These are phyloP conservation scores for Numenius arquata DNA, from an alignment of 2,113 vertebrate genomes.

Conservation along the genomic window DNA sequence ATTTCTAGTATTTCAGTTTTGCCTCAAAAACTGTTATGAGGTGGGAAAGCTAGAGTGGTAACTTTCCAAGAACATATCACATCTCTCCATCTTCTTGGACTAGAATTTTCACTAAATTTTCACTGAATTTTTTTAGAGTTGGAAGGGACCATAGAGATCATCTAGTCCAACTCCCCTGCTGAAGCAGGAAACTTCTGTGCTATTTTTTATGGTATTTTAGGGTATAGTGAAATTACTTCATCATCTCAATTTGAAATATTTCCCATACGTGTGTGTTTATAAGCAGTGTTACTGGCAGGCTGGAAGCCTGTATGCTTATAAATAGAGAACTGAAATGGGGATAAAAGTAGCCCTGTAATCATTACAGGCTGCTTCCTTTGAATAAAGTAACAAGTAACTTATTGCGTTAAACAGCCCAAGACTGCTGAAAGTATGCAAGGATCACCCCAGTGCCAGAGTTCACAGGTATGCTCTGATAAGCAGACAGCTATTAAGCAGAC, in stretches of 20 bases:
- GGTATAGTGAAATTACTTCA: not conserved
- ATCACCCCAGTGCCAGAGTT: not conserved
- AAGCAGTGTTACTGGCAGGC: not conserved
- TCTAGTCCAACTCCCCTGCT: no score
- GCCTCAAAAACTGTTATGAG: not conserved
- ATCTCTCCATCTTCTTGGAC: not conserved
- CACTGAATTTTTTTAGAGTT: no score
- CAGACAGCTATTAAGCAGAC: not conserved
- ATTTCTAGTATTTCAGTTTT: not conserved
- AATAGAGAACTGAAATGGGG: not conserved
- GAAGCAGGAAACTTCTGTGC: not conserved
- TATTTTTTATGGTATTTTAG: slow-evolving; percentile 11
- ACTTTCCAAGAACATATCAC: slow-evolving; percentile 6
- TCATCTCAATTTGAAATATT: slow-evolving; percentile 1
- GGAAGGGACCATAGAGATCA: no score
- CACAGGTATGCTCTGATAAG: not conserved
- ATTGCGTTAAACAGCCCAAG: not conserved
- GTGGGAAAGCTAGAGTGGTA: not conserved
- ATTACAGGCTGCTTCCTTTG: not conserved
- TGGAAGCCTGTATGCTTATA: not conserved
- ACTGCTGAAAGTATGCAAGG: not conserved
- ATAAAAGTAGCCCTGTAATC: not conserved
- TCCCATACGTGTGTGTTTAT: not conserved
- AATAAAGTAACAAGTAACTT: not conserved
- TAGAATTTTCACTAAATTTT: no score